Percentiles rank a stretch among this genome's conserved stretches.
These are phyloP conservation scores for Seladonia tumulorum DNA, from an alignment of 2,888 invertebrate species.

Conservation along the genomic window DNA sequence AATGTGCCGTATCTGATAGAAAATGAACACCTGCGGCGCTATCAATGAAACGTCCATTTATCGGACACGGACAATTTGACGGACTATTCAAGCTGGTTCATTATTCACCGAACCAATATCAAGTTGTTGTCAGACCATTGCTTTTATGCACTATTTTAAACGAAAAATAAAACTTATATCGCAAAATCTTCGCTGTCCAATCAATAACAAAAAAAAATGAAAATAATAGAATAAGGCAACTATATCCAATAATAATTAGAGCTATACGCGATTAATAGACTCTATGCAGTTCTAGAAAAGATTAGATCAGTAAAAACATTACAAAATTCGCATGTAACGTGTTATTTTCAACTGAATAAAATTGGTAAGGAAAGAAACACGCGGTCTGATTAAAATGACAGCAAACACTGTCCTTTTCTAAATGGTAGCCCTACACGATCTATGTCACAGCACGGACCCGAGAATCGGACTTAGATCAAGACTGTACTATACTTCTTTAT, in stretches of 20 bases:
- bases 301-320: background rate
- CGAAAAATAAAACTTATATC: background rate
- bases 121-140: background rate
- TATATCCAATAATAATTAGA: background rate
- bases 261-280: background rate
- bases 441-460: too few species aligned
- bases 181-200: background rate
- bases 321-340: background rate
- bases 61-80: background rate
- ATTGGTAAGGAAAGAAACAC: too few species aligned
- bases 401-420: too few species aligned
- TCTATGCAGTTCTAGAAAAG: background rate
- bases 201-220: background rate
- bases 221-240: background rate
- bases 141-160: background rate
- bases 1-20: constrained; percentile 39
- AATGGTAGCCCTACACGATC: too few species aligned
- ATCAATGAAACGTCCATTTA: constrained; percentile 57
- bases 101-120: background rate
- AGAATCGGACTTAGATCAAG: too few species aligned
- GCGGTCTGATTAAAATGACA: too few species aligned
- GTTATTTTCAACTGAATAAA: too few species aligned
- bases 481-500: too few species aligned
- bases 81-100: background rate
- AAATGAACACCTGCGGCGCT: constrained; percentile 62